These are phyloP conservation scores for Amia ocellicauda DNA, from an alignment of 2,113 vertebrate species.

Conservation along the genomic window DNA sequence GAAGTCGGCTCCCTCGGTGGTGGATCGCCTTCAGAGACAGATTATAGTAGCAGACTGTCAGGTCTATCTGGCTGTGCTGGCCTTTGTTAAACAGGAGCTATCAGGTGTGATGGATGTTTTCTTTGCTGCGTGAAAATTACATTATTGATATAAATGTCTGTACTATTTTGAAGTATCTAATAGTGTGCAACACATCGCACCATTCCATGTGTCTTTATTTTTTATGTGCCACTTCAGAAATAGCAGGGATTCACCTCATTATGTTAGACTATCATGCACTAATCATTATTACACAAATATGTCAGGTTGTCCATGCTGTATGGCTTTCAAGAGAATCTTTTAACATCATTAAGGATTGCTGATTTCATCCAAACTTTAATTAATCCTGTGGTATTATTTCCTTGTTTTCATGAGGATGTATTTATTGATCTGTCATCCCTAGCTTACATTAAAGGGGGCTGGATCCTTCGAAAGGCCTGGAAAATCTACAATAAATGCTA, in stretches of 20 bases:
- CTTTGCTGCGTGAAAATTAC: too few relatives aligned
- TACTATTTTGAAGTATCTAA: too few relatives aligned
- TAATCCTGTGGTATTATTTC: not conserved
- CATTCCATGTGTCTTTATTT: not conserved
- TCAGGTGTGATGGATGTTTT: constrained; percentile 69
- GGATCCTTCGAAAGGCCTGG: constrained; percentile 98
- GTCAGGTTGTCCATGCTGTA: too few relatives aligned
- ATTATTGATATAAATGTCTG: too few relatives aligned
- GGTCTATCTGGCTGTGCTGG: constrained; percentile 93
- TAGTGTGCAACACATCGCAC: too few relatives aligned
- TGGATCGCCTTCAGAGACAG: constrained; percentile 93
- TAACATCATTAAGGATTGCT: too few relatives aligned
- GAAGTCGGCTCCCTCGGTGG: constrained; percentile 74
- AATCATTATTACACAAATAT: too few relatives aligned
- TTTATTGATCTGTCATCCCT: constrained; percentile 19
- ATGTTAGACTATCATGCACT: too few relatives aligned
- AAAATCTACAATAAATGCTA: constrained; percentile 99
- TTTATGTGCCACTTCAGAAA: not conserved
- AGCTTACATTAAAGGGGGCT: constrained; percentile 98
- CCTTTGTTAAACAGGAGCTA: constrained; percentile 93
- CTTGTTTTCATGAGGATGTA: constrained; percentile 16
- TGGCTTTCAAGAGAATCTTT: too few relatives aligned
- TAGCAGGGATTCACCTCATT: too few relatives aligned
- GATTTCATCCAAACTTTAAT: too few relatives aligned
- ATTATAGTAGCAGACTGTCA: constrained; percentile 98